These are phyloP conservation scores for Leuctra nigra DNA, from an alignment of 2,888 invertebrate species.

Conservation along the genomic window DNA sequence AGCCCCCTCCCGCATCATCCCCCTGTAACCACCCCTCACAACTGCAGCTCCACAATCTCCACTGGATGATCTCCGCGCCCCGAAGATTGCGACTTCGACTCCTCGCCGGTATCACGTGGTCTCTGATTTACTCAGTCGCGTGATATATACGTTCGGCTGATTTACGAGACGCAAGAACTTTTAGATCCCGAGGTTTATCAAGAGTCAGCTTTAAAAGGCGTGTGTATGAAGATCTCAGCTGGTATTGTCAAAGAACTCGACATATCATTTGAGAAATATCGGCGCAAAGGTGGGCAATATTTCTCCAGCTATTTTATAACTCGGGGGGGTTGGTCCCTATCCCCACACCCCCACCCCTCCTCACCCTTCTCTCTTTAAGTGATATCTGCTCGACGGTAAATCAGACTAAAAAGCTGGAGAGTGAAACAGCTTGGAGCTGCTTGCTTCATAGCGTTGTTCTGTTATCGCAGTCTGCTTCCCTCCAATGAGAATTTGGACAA, in stretches of 20 bases:
- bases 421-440: constrained; percentile 24
- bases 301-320: constrained; percentile 21
- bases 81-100: too few species aligned
- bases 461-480: constrained; percentile 31
- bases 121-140: constrained; percentile 42
- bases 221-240: background rate
- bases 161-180: constrained; percentile 35
- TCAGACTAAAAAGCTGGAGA: constrained; percentile 23
- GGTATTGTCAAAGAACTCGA: background rate
- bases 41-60: too few species aligned
- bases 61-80: too few species aligned
- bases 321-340: too few species aligned
- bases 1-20: too few species aligned
- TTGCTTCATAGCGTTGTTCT: constrained; percentile 19
- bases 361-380: constrained; percentile 20
- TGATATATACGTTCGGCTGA: constrained; percentile 41
- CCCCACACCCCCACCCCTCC: constrained; percentile 1
- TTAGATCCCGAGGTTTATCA: constrained; percentile 8
- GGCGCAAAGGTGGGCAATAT: constrained; percentile 22
- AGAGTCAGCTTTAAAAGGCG: constrained; percentile 14
- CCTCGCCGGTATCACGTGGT: constrained; percentile 2
- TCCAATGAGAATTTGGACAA: constrained; percentile 39
- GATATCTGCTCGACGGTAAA: constrained; percentile 25
- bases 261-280: background rate
- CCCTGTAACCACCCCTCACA: too few species aligned